A percentile compares a stretch with the other conserved stretches of the same genome.
phyloP scores from a whole-genome alignment of 1,140 invertebrate genomes.

The Brachionus rubens region DNA sequence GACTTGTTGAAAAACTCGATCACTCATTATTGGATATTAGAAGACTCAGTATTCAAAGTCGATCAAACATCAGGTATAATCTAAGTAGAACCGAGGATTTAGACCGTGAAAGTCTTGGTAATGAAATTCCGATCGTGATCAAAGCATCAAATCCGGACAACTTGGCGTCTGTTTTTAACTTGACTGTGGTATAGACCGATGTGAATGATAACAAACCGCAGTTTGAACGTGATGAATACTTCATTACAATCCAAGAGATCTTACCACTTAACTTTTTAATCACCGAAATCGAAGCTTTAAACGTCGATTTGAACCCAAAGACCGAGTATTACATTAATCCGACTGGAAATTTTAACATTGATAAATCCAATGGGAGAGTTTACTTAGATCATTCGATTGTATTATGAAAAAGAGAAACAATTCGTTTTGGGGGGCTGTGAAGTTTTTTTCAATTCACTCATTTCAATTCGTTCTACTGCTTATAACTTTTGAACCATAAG shows the following conservation, averaged over 20 bases:
- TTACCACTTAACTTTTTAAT: conserved; percentile 3
- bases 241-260: conserved; percentile 1
- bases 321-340: conserved; percentile 1
- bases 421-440: conserved; percentile 11
- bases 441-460: no score
- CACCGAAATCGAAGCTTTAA: neutral
- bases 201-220: conserved; percentile 25
- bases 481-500: no score
- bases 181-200: neutral
- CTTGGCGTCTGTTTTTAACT: neutral
- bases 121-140: neutral
- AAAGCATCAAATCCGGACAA: conserved; percentile 8
- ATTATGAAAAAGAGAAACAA: conserved; percentile 19
- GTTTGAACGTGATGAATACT: conserved; percentile 16
- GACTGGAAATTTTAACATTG: neutral
- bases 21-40: neutral
- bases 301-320: neutral
- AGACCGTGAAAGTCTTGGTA: conserved; percentile 17
- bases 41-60: neutral
- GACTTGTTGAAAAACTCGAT: conserved; percentile 6
- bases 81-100: neutral
- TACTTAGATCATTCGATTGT: conserved; percentile 1
- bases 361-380: neutral
- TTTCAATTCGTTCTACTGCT: no score
- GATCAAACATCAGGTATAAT: neutral